Percentiles rank a stretch among this genome's conserved stretches.
phyloP scores from a whole-genome alignment of 2,113 vertebrate genomes.

The Callospermophilus lateralis region DNA sequence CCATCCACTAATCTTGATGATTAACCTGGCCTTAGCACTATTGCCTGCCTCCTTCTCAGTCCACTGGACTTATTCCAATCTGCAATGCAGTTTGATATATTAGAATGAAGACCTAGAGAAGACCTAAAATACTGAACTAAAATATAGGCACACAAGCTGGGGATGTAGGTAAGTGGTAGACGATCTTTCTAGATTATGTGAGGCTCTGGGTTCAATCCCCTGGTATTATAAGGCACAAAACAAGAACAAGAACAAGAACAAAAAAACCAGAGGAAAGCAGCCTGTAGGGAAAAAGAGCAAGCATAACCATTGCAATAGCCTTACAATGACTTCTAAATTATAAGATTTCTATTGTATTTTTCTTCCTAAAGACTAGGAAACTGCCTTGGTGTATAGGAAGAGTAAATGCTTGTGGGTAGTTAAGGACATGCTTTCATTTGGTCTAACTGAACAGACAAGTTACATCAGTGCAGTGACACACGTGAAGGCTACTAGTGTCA shows the following conservation, averaged over 20 bases:
- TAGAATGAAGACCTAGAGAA: conserved; percentile 25
- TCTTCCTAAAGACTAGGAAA: background rate
- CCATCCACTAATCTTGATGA: conserved; percentile 11
- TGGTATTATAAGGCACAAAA: background rate
- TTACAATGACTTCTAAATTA: background rate
- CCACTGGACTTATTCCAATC: conserved; percentile 51
- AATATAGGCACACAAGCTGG: background rate
- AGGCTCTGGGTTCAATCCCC: background rate
- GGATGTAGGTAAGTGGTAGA: background rate
- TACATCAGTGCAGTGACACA: background rate
- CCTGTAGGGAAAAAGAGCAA: background rate
- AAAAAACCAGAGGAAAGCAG: background rate
- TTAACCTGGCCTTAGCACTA: conserved; percentile 40
- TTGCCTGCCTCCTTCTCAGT: conserved; percentile 31
- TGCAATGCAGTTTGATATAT: conserved; percentile 48
- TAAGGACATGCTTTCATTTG: background rate
- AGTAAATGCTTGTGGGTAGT: background rate
- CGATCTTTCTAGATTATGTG: background rate
- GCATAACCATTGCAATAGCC: background rate
- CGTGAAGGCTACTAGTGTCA: background rate
- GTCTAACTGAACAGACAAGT: background rate
- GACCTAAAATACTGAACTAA: conserved; percentile 19
- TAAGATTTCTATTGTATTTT: conserved; percentile 27
- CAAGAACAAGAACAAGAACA: background rate
- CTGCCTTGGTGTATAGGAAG: background rate